phyloP scores from a whole-genome alignment of 30 jellyfish, hydroid and myxozoan genomes.

The Cassiopea andromeda region DNA sequence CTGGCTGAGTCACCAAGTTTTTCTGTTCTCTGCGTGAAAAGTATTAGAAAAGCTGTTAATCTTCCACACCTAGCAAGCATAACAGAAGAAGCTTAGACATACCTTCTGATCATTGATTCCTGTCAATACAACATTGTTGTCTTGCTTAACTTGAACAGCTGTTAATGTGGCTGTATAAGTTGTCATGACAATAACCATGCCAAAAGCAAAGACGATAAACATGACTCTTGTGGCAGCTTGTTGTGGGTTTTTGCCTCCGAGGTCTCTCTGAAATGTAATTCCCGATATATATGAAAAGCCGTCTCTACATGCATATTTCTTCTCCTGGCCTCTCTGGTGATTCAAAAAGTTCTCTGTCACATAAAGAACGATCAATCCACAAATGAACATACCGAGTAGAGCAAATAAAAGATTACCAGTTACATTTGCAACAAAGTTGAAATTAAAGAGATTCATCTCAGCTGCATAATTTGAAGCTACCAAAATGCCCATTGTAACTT shows the following conservation, averaged over 20 bases:
- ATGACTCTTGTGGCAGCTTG: conserved; percentile 68
- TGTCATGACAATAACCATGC: conserved; percentile 79
- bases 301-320: conserved; percentile 41
- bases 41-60: no score
- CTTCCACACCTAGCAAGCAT: no score
- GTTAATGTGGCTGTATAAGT: conserved; percentile 86
- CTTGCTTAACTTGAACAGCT: conserved; percentile 63
- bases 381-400: not conserved
- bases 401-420: conserved; percentile 28
- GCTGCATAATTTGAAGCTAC: conserved; percentile 2
- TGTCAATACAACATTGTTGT: conserved; percentile 3
- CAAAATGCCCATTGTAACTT: conserved; percentile 28
- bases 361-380: conserved; percentile 31
- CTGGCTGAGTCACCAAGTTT: no score
- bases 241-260: conserved; percentile 81
- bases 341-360: conserved; percentile 14
- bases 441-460: conserved; percentile 52
- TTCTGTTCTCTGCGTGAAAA: no score
- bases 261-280: conserved; percentile 74
- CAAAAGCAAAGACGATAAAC: conserved; percentile 75
- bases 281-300: conserved; percentile 75
- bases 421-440: conserved; percentile 43
- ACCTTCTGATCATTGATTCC: conserved; percentile 81
- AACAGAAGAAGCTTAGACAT: no score
- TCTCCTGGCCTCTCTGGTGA: not conserved